A percentile compares a stretch with the other conserved stretches of the same genome.
Evolutionary conservation across 2,113 vertebrate genomes (phyloP).

Genomic region (Geothlypis trichas): DNA sequence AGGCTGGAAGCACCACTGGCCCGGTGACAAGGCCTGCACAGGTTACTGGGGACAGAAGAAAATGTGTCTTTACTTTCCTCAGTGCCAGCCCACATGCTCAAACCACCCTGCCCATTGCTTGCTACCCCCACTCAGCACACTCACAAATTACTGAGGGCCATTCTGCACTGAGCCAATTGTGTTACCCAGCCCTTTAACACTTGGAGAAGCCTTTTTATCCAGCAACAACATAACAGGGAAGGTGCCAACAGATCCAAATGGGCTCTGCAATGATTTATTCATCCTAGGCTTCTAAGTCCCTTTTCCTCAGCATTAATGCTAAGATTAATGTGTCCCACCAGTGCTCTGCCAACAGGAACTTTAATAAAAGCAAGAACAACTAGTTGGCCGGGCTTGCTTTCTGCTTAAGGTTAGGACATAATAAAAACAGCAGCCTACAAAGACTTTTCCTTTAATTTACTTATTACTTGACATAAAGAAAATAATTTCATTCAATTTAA

Average conservation of each 20-base stretch:
- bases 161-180: background rate
- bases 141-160: background rate
- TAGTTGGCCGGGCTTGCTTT: conserved; percentile 26
- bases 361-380: conserved; percentile 52
- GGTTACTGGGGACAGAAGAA: background rate
- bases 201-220: conserved; percentile 22
- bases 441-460: background rate
- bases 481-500: background rate
- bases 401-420: conserved; percentile 13
- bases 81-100: background rate
- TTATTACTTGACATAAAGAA: background rate
- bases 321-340: conserved; percentile 63
- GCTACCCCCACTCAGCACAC: background rate
- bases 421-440: conserved; percentile 35
- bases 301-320: conserved; percentile 51
- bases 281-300: conserved; percentile 21
- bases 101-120: background rate
- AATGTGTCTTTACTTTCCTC: background rate
- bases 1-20: background rate
- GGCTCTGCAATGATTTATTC: conserved; percentile 46
- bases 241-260: conserved; percentile 51
- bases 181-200: conserved; percentile 8
- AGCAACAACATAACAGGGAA: conserved; percentile 3
- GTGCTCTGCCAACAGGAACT: conserved; percentile 46
- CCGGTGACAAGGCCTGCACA: background rate